A percentile compares a stretch with the other conserved stretches of the same genome.
These are phyloP conservation scores for Polyodon spathula DNA, from an alignment of 2,113 vertebrate species.

Conservation along the genomic window DNA sequence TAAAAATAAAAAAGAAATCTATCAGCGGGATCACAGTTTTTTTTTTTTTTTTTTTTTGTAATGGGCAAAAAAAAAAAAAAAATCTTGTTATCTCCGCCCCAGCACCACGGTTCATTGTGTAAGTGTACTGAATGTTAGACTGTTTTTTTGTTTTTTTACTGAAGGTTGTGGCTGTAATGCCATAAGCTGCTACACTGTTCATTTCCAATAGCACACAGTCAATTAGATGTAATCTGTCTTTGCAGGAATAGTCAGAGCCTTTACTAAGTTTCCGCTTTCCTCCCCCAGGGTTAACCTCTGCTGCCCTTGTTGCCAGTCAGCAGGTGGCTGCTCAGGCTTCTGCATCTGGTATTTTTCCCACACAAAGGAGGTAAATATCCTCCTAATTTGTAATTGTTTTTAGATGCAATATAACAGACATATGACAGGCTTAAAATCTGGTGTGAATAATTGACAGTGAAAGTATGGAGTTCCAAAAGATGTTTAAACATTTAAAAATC, in stretches of 20 bases:
- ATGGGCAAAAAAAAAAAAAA: too few relatives aligned
- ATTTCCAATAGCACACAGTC: not conserved
- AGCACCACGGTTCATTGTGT: too few relatives aligned
- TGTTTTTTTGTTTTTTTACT: not conserved
- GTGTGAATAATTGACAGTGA: too few relatives aligned
- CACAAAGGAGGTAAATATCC: slow-evolving; percentile 69
- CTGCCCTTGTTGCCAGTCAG: slow-evolving; percentile 83
- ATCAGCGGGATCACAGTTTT: too few relatives aligned
- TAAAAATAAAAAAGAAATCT: too few relatives aligned
- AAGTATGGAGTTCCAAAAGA: too few relatives aligned
- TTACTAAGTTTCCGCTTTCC: slow-evolving; percentile 23
- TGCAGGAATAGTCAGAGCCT: not conserved
- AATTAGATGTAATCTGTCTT: not conserved
- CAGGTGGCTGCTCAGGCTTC: slow-evolving; percentile 83
- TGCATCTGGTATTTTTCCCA: slow-evolving; percentile 77
- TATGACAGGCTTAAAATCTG: not conserved
- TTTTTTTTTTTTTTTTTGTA: too few relatives aligned
- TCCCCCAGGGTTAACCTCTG: slow-evolving; percentile 76
- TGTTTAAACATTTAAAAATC: not conserved
- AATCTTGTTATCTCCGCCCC: too few relatives aligned
- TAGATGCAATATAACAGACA: not conserved
- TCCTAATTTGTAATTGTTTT: not conserved
- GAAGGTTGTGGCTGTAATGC: not conserved
- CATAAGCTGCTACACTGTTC: not conserved
- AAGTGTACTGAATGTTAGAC: too few relatives aligned